Evolutionary conservation across 2,113 vertebrate species (phyloP).

Genomic region (Ifrita kowaldi): DNA sequence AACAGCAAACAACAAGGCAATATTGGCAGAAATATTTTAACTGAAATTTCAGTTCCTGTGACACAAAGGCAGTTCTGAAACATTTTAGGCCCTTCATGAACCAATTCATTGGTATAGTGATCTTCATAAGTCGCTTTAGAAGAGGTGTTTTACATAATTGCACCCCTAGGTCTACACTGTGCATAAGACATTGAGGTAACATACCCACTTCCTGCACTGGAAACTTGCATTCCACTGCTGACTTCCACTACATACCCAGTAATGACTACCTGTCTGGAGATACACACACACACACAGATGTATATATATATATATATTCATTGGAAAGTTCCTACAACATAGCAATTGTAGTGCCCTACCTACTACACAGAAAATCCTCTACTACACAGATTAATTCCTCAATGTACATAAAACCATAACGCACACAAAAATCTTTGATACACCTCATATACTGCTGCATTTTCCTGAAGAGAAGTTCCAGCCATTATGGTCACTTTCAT

Average conservation of each 20-base stretch:
- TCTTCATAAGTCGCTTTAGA: background rate
- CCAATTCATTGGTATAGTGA: fast-evolving
- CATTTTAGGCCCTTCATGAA: background rate
- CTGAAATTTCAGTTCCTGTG: background rate
- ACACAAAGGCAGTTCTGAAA: background rate
- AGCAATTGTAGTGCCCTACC: background rate
- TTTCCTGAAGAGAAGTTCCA: background rate
- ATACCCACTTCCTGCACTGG: background rate
- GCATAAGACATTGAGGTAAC: background rate
- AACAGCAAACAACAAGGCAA: background rate
- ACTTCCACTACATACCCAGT: background rate
- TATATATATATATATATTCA: background rate
- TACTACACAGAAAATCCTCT: background rate
- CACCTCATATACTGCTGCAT: background rate
- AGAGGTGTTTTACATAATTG: background rate
- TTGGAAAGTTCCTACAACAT: background rate
- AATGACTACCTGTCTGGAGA: background rate
- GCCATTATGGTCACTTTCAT: background rate
- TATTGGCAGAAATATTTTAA: background rate
- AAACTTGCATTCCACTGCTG: background rate
- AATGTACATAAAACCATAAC: background rate
- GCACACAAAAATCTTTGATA: background rate
- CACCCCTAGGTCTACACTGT: background rate
- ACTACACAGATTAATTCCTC: background rate
- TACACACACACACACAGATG: background rate